phyloP scores from a whole-genome alignment of 1,140 invertebrate genomes.

The Lordiphosa stackelbergi region DNA sequence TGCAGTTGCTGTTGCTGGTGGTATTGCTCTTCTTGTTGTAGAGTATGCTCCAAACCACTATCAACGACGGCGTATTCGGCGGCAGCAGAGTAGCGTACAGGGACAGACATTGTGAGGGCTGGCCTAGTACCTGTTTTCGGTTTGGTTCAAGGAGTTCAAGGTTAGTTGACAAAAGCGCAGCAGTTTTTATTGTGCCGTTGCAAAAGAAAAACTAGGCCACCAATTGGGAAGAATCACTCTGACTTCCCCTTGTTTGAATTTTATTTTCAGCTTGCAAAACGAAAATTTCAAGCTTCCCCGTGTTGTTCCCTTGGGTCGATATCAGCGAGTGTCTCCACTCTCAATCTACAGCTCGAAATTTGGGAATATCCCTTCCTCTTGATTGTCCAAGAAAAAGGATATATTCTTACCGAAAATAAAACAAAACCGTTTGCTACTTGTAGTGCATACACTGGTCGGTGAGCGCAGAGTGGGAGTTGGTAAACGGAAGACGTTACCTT shows the following conservation, averaged over 20 bases:
- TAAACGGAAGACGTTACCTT: not conserved
- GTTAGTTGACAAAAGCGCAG: too few species aligned
- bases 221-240: not conserved
- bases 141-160: slow-evolving; percentile 17
- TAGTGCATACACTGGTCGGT: slow-evolving; percentile 71
- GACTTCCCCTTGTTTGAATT: slow-evolving; percentile 34
- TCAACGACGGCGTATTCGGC: slow-evolving; percentile 77
- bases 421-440: slow-evolving; percentile 76
- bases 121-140: slow-evolving; percentile 76
- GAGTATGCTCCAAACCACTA: slow-evolving; percentile 74
- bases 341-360: slow-evolving; percentile 69
- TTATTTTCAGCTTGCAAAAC: slow-evolving; percentile 61
- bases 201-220: slow-evolving; percentile 18
- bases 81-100: slow-evolving; percentile 78
- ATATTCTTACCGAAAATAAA: slow-evolving; percentile 72
- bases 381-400: slow-evolving; percentile 9
- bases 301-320: slow-evolving; percentile 28
- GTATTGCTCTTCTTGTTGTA: slow-evolving; percentile 69
- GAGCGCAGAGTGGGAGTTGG: slow-evolving; percentile 28
- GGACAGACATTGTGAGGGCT: slow-evolving; percentile 78
- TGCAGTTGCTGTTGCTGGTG: slow-evolving; percentile 57
- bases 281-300: slow-evolving; percentile 51
- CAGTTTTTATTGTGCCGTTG: too few species aligned
- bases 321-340: slow-evolving; percentile 56
- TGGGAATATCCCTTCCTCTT: slow-evolving; percentile 16